Percentiles rank a stretch among this genome's conserved stretches.
These are phyloP conservation scores for Gopherus evgoodei DNA, from an alignment of 2,113 vertebrate genomes.

Conservation along the genomic window DNA sequence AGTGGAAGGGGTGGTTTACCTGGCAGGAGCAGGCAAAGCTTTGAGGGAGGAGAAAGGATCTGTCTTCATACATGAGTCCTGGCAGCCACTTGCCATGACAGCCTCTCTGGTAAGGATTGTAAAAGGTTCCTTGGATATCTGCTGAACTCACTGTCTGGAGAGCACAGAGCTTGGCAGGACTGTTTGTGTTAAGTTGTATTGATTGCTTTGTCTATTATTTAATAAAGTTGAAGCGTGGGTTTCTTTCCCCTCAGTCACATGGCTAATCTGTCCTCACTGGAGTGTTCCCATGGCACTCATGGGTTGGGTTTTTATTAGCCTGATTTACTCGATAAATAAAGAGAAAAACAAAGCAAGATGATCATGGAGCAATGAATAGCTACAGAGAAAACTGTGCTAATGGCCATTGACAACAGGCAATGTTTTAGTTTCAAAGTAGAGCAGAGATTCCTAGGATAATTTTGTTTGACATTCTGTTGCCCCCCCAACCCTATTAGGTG, in stretches of 20 bases:
- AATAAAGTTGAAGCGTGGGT: constrained; percentile 70
- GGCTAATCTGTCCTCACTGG: constrained; percentile 76
- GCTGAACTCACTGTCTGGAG: background rate
- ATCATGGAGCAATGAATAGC: constrained; percentile 79
- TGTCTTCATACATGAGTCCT: background rate
- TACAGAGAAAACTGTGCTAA: constrained; percentile 69
- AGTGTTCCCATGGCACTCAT: constrained; percentile 76
- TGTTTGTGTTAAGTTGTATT: constrained; percentile 72
- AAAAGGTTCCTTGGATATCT: background rate
- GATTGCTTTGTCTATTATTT: constrained; percentile 69
- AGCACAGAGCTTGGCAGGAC: constrained; percentile 45
- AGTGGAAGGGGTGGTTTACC: background rate
- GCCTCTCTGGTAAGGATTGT: background rate
- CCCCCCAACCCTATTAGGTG: background rate
- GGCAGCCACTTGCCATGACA: background rate
- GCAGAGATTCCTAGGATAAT: background rate
- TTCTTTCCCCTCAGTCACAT: constrained; percentile 59
- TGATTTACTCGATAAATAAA: constrained; percentile 83
- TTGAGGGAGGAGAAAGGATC: background rate
- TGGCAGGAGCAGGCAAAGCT: background rate
- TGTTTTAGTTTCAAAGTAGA: constrained; percentile 4
- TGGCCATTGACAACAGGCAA: constrained; percentile 39
- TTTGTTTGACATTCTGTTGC: constrained; percentile 41
- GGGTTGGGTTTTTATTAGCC: constrained; percentile 81
- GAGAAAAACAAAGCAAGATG: constrained; percentile 81